phyloP scores from a whole-genome alignment of 2,888 invertebrate genomes.

The Hirtodrosophila duncani region DNA sequence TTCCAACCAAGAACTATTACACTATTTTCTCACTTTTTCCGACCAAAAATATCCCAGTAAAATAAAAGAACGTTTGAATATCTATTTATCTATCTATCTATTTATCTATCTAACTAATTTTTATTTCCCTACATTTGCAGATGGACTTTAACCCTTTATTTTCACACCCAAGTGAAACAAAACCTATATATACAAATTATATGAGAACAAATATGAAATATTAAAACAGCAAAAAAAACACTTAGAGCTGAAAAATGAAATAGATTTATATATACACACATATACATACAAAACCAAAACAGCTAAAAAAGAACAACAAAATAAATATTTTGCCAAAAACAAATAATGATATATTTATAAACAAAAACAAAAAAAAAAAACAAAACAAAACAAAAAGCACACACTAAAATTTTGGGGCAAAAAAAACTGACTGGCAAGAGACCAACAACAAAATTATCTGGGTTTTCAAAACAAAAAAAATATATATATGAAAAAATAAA shows the following conservation, averaged over 20 bases:
- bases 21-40: too few relatives aligned
- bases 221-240: slow-evolving; percentile 56
- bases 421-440: slow-evolving; percentile 77
- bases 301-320: slow-evolving; percentile 18
- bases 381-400: slow-evolving; percentile 35
- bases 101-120: too few relatives aligned
- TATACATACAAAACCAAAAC: slow-evolving; percentile 22
- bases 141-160: too few relatives aligned
- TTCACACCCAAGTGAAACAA: slow-evolving; percentile 29
- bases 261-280: slow-evolving; percentile 56
- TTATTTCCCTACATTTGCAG: too few relatives aligned
- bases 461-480: slow-evolving; percentile 76
- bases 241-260: slow-evolving; percentile 61
- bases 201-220: slow-evolving; percentile 52
- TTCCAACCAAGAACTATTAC: too few relatives aligned
- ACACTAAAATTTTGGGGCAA: slow-evolving; percentile 66
- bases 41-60: too few relatives aligned
- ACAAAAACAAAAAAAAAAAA: slow-evolving; percentile 39
- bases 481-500: slow-evolving; percentile 31
- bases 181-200: slow-evolving; percentile 25
- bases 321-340: slow-evolving; percentile 43
- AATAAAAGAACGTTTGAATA: too few relatives aligned
- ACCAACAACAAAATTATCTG: slow-evolving; percentile 78
- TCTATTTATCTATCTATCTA: too few relatives aligned
- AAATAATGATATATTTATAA: slow-evolving; percentile 68